A percentile compares a stretch with the other conserved stretches of the same genome.
These are phyloP conservation scores for Nephrotoma flavescens DNA, from an alignment of 2,888 invertebrate species.

Conservation along the genomic window DNA sequence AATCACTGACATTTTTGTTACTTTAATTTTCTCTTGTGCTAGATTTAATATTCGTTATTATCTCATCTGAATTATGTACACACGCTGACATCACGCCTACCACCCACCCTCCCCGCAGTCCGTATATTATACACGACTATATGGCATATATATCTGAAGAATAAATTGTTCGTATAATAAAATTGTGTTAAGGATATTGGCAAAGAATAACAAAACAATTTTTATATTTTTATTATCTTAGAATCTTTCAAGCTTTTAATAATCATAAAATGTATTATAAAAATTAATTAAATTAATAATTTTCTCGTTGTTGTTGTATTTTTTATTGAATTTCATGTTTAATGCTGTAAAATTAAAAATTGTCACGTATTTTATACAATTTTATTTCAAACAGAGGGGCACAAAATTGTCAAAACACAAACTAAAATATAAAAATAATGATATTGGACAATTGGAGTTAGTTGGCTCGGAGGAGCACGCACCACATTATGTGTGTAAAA, in stretches of 20 bases:
- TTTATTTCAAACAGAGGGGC: background rate
- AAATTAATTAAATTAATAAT: background rate
- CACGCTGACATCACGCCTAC: too few relatives aligned
- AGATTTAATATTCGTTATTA: too few relatives aligned
- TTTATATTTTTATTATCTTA: background rate
- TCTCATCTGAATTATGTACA: too few relatives aligned
- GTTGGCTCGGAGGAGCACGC: background rate
- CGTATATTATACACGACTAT: too few relatives aligned
- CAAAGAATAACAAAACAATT: background rate
- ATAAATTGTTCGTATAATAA: background rate
- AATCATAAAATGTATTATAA: background rate
- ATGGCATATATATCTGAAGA: too few relatives aligned
- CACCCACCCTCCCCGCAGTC: too few relatives aligned
- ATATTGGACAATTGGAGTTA: background rate
- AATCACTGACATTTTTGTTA: too few relatives aligned
- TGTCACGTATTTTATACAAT: background rate
- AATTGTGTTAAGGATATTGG: background rate
- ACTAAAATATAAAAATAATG: background rate
- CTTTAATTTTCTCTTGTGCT: too few relatives aligned
- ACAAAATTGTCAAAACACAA: background rate
- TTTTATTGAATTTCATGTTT: background rate
- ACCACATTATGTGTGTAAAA: background rate
- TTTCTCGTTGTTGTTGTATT: background rate
- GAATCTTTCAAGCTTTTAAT: background rate
- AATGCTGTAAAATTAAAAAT: background rate